Conservation (phyloP, 2,888 invertebrate genomes). For the Polydrusus cervinus region DNA sequence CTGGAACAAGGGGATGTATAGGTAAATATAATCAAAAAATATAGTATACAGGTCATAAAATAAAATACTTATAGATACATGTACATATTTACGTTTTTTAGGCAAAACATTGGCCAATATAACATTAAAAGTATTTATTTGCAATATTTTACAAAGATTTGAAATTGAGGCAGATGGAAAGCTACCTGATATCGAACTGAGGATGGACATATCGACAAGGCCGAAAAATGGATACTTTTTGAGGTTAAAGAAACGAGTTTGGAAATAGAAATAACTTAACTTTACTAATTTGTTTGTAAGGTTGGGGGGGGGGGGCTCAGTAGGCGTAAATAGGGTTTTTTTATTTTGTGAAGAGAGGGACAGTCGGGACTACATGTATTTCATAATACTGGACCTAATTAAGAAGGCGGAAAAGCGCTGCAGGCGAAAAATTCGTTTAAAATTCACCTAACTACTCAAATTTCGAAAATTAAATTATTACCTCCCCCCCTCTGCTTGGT, state of each 20-base stretch:
- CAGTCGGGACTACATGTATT: too few relatives aligned
- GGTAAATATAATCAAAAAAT: conserved; percentile 54
- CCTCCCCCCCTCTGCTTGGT: too few relatives aligned
- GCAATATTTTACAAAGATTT: conserved; percentile 61
- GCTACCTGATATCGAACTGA: conserved; percentile 61
- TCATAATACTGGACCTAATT: too few relatives aligned
- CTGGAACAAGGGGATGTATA: conserved; percentile 64
- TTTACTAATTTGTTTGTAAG: not conserved
- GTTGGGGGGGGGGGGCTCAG: too few relatives aligned
- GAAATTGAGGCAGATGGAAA: conserved; percentile 64
- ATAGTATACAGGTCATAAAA: too few relatives aligned
- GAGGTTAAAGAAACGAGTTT: conserved; percentile 58
- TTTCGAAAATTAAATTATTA: too few relatives aligned
- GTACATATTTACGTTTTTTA: conserved; percentile 52
- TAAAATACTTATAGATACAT: too few relatives aligned
- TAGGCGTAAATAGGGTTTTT: too few relatives aligned
- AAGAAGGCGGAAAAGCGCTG: too few relatives aligned
- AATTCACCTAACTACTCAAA: too few relatives aligned
- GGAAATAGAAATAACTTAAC: conserved; percentile 43
- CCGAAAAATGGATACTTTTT: conserved; percentile 62
- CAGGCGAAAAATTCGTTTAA: too few relatives aligned
- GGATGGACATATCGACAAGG: conserved; percentile 62
- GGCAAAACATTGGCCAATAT: conserved; percentile 62
- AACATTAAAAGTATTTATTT: conserved; percentile 60
- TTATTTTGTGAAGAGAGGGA: too few relatives aligned